Base-by-base conservation (phyloP, 2,797 vertebrate species). In the Nannoperca australis region DNA sequence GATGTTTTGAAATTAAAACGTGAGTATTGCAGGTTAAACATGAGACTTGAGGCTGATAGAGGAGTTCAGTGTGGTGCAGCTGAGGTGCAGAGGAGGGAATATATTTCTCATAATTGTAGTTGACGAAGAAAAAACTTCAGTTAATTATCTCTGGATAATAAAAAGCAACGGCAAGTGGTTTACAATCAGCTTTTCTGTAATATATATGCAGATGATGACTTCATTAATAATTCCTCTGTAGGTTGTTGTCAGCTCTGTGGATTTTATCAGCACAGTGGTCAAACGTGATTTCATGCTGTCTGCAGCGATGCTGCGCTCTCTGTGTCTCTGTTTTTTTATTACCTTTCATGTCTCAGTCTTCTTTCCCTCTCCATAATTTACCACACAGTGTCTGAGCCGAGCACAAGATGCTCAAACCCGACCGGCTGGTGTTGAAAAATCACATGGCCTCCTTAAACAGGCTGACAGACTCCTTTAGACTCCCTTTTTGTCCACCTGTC, bases 401-500 rank as follows among this genome's bases (percentile, higher is more conserved):
- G 62, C 15, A 12, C 32, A 63, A 50, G 69, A 65, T 68, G 54
- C 71, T 58, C 38, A 42, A 24, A 54, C 58, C 22, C 45, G 64
- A 64, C 67, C 53, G 59, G 34, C 27, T 72, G 36, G 7, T 61
- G 42, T 44, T 65, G 32, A 34, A 60, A 54, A 65, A 56, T 73
- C 67, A 50, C 67, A 76, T 51, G 20, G 27, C 62, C 54, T 76
- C 58, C 50, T 79, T 76, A 63, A 76, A 79, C 56, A 66, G 76
- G 34, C 54, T 71, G 60, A 70, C 73, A 55, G 72, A 62, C 51
- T 81, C 38, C 67, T 69, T 77, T 34, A 38, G 53, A 71, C 70
- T 83, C 59, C 38, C 53, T 72, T 73, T 81, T 85, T 84, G 79
- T 79, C 73, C 70, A 53, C 38, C 75, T 69, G 74, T 84, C 70